Percentiles rank a stretch among this genome's conserved stretches.
Conservation (phyloP, 2,888 invertebrate genomes). For the Tenthredo livida region DNA sequence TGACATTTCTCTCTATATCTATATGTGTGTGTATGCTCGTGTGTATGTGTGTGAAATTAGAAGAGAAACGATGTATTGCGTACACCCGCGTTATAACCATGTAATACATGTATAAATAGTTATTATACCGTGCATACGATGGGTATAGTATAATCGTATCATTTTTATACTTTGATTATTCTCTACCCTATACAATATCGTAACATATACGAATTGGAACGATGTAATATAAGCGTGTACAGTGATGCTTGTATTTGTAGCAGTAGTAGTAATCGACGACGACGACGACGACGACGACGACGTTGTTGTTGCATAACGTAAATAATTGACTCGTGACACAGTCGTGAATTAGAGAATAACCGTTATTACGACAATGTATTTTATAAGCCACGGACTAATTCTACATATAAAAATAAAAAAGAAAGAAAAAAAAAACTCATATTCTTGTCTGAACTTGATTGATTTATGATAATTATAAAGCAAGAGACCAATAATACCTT, state of each 20-base stretch:
- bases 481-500: no score
- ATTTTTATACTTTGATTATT: background rate
- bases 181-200: background rate
- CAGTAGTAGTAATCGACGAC: background rate
- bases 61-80: background rate
- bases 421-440: background rate
- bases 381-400: background rate
- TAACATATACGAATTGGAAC: background rate
- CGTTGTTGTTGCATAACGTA: constrained; percentile 16
- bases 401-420: background rate
- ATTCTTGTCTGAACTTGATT: no score
- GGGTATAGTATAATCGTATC: background rate
- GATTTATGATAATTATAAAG: no score
- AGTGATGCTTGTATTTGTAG: background rate
- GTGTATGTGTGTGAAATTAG: background rate
- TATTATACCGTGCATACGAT: background rate
- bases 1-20: constrained; percentile 54
- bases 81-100: background rate
- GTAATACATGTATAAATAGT: background rate
- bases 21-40: background rate
- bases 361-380: background rate
- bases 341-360: background rate
- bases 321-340: constrained; percentile 2
- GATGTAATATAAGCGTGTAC: background rate
- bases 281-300: background rate